Conservation (phyloP, 2,113 vertebrate species). For the Cnemophilus loriae region DNA sequence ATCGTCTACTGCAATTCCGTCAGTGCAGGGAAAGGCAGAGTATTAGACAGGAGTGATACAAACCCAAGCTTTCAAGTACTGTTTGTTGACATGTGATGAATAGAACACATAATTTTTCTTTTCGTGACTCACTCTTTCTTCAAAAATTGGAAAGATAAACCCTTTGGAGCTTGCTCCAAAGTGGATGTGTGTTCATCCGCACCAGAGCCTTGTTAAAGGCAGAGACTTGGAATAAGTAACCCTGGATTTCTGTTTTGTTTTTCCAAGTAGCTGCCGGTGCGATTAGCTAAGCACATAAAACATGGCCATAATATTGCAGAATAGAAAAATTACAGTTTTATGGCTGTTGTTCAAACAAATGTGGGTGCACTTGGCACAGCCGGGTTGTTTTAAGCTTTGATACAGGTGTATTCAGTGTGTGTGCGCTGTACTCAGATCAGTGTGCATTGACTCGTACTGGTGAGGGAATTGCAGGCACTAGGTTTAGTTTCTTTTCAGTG, state of each 20-base stretch:
- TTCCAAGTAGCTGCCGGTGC: background rate
- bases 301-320: background rate
- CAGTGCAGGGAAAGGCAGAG: background rate
- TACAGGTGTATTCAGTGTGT: background rate
- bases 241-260: background rate
- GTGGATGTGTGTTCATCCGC: background rate
- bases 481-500: background rate
- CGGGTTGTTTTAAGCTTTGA: background rate
- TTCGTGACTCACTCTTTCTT: background rate
- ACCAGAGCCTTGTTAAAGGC: background rate
- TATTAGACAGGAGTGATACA: background rate
- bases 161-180: background rate
- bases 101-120: background rate
- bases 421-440: background rate
- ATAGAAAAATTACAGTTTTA: background rate
- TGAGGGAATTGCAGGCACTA: too few species aligned
- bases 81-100: background rate
- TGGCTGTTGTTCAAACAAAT: background rate
- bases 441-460: fast-evolving
- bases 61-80: conserved; percentile 9
- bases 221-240: background rate
- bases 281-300: background rate
- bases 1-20: background rate
- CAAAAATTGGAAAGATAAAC: background rate
- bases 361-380: background rate